Evolutionary conservation across 2,797 vertebrate genomes (phyloP).

Genomic region (Balearica regulorum): DNA sequence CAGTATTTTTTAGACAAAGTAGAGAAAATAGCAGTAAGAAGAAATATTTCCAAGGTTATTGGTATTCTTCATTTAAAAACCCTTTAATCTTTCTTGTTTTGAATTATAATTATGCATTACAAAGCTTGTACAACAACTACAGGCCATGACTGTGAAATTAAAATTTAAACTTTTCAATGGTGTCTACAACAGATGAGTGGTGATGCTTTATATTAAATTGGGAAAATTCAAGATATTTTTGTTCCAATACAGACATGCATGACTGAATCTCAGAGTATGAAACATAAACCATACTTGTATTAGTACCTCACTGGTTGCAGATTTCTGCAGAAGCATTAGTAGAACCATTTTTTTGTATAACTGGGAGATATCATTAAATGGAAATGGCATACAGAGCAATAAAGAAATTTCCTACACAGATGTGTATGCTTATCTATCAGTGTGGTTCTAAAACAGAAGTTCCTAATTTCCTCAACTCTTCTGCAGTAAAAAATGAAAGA

Average conservation of each 20-base stretch:
- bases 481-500: not conserved
- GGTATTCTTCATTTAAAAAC: not conserved
- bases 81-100: not conserved
- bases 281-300: not conserved
- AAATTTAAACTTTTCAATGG: not conserved
- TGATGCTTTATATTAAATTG: not conserved
- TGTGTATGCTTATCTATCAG: not conserved
- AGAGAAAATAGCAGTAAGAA: not conserved
- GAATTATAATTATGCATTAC: not conserved
- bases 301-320: not conserved
- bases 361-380: not conserved
- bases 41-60: not conserved
- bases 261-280: not conserved
- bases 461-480: not conserved
- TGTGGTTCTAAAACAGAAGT: not conserved
- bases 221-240: not conserved
- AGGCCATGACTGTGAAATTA: not conserved
- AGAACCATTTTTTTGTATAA: not conserved
- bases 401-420: not conserved
- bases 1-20: not conserved
- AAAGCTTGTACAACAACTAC: not conserved
- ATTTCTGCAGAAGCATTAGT: not conserved
- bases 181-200: not conserved
- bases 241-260: not conserved
- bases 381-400: not conserved